Percentiles rank a stretch among this genome's conserved stretches.
Conservation (phyloP, 2,113 vertebrate species). For the Austrofundulus limnaeus region DNA sequence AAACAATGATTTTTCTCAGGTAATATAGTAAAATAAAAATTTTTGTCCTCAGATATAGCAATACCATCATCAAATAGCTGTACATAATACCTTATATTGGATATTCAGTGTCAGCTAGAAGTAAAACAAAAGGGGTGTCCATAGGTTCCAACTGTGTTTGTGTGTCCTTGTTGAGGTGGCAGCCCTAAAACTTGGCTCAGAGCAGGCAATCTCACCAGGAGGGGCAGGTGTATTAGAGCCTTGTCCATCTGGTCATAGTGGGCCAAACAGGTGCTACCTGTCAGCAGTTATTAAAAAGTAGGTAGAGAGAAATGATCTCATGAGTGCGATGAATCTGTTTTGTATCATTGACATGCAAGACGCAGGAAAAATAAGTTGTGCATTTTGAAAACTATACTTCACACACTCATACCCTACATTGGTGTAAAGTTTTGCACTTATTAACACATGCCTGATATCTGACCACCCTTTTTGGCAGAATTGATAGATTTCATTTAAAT, state of each 20-base stretch:
- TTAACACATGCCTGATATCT: too few species aligned
- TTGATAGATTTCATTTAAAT: too few species aligned
- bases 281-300: constrained; percentile 35
- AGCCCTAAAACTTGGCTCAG: constrained; percentile 49
- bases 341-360: constrained; percentile 18
- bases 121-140: constrained; percentile 9
- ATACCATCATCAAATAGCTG: neutral
- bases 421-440: too few species aligned
- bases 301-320: neutral
- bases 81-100: constrained; percentile 1
- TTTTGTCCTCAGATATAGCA: neutral
- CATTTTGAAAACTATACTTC: too few species aligned
- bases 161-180: constrained; percentile 37
- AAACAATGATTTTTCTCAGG: neutral
- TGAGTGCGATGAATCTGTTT: constrained; percentile 4
- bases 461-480: too few species aligned
- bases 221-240: constrained; percentile 52
- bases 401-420: too few species aligned
- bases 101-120: constrained; percentile 16
- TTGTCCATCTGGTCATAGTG: constrained; percentile 64
- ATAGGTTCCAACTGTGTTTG: constrained; percentile 21
- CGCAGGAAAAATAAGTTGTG: neutral
- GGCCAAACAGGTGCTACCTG: constrained; percentile 64
- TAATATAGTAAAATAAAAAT: neutral
- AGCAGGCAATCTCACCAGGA: constrained; percentile 35